phyloP scores from a whole-genome alignment of 2,888 invertebrate genomes.

The Eupeodes latifasciatus region DNA sequence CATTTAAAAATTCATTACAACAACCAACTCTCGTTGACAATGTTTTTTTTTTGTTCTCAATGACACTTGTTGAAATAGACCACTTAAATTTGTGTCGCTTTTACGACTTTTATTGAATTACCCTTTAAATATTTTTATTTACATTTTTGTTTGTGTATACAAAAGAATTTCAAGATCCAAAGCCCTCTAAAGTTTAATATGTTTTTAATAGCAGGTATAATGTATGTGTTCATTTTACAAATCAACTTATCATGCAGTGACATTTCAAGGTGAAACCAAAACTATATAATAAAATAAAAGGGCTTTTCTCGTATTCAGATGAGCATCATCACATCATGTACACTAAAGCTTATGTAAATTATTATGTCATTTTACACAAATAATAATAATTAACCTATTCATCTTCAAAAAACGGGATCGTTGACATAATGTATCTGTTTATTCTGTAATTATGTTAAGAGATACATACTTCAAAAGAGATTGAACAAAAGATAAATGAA shows the following conservation, averaged over 20 bases:
- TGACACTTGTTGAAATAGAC: constrained; percentile 16
- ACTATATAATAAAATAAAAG: neutral
- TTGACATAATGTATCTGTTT: constrained; percentile 31
- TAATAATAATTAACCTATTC: constrained; percentile 25
- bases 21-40: neutral
- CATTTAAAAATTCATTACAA: constrained; percentile 13
- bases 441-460: constrained; percentile 18
- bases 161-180: neutral
- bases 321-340: neutral
- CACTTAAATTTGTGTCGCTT: neutral
- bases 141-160: neutral
- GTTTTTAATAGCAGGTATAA: constrained; percentile 17
- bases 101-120: neutral
- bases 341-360: constrained; percentile 15
- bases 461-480: neutral
- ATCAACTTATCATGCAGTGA: constrained; percentile 13
- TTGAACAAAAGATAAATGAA: constrained; percentile 15
- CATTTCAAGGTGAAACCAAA: constrained; percentile 26
- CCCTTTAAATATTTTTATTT: neutral
- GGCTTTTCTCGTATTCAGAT: neutral
- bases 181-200: constrained; percentile 17
- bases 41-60: neutral
- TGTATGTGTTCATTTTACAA: neutral
- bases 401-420: constrained; percentile 40
- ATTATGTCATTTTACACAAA: constrained; percentile 34